Percentiles rank a stretch among this genome's conserved stretches.
Conservation (phyloP, 2,888 invertebrate genomes). For the Cerceris ruficornis region DNA sequence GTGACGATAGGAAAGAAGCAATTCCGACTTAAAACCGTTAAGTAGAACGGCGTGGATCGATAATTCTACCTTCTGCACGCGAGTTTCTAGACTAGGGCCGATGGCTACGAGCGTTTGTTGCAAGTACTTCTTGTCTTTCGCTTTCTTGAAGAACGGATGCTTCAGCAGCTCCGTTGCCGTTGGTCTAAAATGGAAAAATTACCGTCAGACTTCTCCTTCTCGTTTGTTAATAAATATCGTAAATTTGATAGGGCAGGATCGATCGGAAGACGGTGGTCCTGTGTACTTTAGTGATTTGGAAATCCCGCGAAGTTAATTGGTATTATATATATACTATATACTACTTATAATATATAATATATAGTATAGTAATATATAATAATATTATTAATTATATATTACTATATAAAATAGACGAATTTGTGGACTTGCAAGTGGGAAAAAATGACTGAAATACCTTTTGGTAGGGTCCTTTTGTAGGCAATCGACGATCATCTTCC, state of each 20-base stretch:
- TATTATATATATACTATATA: too few relatives aligned
- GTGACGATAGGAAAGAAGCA: too few relatives aligned
- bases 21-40: background rate
- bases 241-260: too few relatives aligned
- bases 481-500: conserved; percentile 98
- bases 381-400: too few relatives aligned
- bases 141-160: conserved; percentile 98
- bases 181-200: conserved; percentile 84
- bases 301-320: too few relatives aligned
- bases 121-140: conserved; percentile 95
- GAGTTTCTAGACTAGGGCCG: conserved; percentile 94
- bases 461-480: conserved; percentile 97
- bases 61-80: conserved; percentile 91
- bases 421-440: background rate
- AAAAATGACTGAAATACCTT: conserved; percentile 81
- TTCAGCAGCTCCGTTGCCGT: conserved; percentile 97
- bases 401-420: too few relatives aligned
- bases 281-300: too few relatives aligned
- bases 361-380: too few relatives aligned
- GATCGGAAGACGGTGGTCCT: too few relatives aligned
- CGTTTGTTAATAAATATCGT: too few relatives aligned
- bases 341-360: too few relatives aligned
- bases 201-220: background rate
- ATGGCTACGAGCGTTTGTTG: conserved; percentile 92
- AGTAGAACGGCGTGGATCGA: background rate